Evolutionary conservation across 2,797 vertebrate species (phyloP).

Genomic region (Siniperca obscura): DNA sequence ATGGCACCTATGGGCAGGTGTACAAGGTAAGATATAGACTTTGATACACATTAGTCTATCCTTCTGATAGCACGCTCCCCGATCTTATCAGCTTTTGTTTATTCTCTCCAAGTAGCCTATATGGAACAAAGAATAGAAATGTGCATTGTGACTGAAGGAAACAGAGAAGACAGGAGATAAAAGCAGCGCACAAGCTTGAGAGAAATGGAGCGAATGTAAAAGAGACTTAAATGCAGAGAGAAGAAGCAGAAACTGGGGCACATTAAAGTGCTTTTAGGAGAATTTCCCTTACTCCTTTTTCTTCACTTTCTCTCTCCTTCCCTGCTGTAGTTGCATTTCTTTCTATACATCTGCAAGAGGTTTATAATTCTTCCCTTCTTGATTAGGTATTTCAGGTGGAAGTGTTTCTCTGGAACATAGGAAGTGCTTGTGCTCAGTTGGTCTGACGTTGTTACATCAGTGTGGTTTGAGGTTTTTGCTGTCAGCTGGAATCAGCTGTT

Average conservation of each 20-base stretch:
- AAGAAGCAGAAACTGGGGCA: slow-evolving; percentile 43
- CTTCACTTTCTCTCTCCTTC: slow-evolving; percentile 4
- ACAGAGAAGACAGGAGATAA: slow-evolving; percentile 26
- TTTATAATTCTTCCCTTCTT: neutral
- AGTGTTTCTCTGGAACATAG: slow-evolving; percentile 46
- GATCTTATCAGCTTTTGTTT: slow-evolving; percentile 15
- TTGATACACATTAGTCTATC: slow-evolving; percentile 2
- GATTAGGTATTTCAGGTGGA: slow-evolving; percentile 13
- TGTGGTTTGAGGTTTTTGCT: slow-evolving; percentile 56
- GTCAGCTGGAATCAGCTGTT: slow-evolving; percentile 61
- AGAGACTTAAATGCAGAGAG: slow-evolving; percentile 27
- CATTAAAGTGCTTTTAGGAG: slow-evolving; percentile 47
- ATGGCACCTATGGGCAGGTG: slow-evolving; percentile 95
- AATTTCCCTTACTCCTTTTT: slow-evolving; percentile 2
- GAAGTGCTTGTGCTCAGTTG: slow-evolving; percentile 43
- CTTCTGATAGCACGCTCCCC: neutral
- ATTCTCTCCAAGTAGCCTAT: neutral
- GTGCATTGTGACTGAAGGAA: slow-evolving; percentile 31
- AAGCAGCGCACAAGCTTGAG: slow-evolving; percentile 41
- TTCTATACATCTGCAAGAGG: neutral
- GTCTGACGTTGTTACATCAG: slow-evolving; percentile 46
- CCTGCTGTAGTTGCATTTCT: slow-evolving; percentile 28
- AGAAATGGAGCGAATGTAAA: slow-evolving; percentile 57
- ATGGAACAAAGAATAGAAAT: slow-evolving; percentile 40
- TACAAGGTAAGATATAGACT: slow-evolving; percentile 89